phyloP scores from a whole-genome alignment of 1,140 invertebrate genomes.

The Onthophagus taurus region DNA sequence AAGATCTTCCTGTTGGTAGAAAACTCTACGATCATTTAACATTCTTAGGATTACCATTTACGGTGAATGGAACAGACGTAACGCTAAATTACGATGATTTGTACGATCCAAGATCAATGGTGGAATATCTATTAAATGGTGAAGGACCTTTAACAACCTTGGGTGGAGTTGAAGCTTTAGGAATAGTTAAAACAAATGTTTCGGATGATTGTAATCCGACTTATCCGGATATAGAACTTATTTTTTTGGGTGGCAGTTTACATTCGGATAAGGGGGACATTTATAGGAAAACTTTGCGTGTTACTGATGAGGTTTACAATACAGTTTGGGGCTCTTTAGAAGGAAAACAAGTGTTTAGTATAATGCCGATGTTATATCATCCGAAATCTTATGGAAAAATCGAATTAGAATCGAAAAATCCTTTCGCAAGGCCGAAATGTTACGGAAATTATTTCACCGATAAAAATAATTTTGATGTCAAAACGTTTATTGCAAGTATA shows the following conservation, averaged over 20 bases:
- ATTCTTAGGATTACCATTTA: slow-evolving; percentile 33
- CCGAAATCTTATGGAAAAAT: slow-evolving; percentile 54
- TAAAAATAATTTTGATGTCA: slow-evolving; percentile 34
- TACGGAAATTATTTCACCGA: slow-evolving; percentile 54
- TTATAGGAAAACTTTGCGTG: slow-evolving; percentile 25
- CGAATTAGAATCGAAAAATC: slow-evolving; percentile 46
- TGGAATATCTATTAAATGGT: slow-evolving; percentile 13
- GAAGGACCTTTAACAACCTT: slow-evolving; percentile 30
- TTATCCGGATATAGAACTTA: slow-evolving; percentile 53
- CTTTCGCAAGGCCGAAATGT: slow-evolving; percentile 50
- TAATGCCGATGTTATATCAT: slow-evolving; percentile 56
- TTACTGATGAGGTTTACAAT: slow-evolving; percentile 26
- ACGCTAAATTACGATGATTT: neutral
- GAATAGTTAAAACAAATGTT: slow-evolving; percentile 42
- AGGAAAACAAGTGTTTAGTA: slow-evolving; percentile 15
- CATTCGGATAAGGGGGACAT: slow-evolving; percentile 29
- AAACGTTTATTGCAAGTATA: slow-evolving; percentile 31
- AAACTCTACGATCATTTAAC: slow-evolving; percentile 47
- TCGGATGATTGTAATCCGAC: slow-evolving; percentile 30
- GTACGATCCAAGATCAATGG: neutral
- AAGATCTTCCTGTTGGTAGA: slow-evolving; percentile 43
- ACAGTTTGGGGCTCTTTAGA: slow-evolving; percentile 25
- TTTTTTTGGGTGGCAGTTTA: slow-evolving; percentile 39
- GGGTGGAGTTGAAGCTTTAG: slow-evolving; percentile 44
- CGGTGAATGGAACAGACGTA: slow-evolving; percentile 23